Evolutionary conservation across 1,140 invertebrate genomes (phyloP), one percentile per base, ranked within the genome.

Genomic region (Drosophila pruinosa): DNA sequence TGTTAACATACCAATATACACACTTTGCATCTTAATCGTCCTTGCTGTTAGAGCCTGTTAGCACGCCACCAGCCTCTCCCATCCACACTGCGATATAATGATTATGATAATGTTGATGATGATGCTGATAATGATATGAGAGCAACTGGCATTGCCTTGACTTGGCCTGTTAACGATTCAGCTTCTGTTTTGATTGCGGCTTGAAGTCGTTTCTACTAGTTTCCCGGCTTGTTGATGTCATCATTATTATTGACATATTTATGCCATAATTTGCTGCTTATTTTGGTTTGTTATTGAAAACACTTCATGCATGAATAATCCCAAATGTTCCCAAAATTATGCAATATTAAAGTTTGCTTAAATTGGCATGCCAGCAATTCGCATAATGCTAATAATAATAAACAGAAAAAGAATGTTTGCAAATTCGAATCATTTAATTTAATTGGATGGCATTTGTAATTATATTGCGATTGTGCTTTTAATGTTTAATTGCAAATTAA

Each of bases 11-110:
- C 70, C 78, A 77, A 86, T 86, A 86, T 78, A 82, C 82, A 78
- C 79, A 86, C 82, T 88, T 86, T 86, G 82, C 82, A 86, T 86
- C 82, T 86, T 86, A 86, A 86, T 88, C 82, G 82, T 58, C 70
- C 67, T 63, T 54, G 39, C 48, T 59, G 75, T 82, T 74, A 52
- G 56, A 34, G 63, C 36, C 69, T 72, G 56, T 68, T 61, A 68
- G 39, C 54, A 47, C 39, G 43, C 5, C 38, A 59, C 19, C 61
- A 48, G 14, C 43, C 36, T 24, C 24, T 24, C 17, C 22, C 45
- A 48, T 14, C 38, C 39, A 38, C 26, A 26, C 38, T 17, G n/a
- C 50, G 34, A n/a, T 17, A 50, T 57, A 52, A 65, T 64, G 52
- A 24, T 48, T 17, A 28, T 24, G 31, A 10, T 58, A 45, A 15